Evolutionary conservation across 2,113 vertebrate genomes (phyloP).

Genomic region (Grantiella picta): DNA sequence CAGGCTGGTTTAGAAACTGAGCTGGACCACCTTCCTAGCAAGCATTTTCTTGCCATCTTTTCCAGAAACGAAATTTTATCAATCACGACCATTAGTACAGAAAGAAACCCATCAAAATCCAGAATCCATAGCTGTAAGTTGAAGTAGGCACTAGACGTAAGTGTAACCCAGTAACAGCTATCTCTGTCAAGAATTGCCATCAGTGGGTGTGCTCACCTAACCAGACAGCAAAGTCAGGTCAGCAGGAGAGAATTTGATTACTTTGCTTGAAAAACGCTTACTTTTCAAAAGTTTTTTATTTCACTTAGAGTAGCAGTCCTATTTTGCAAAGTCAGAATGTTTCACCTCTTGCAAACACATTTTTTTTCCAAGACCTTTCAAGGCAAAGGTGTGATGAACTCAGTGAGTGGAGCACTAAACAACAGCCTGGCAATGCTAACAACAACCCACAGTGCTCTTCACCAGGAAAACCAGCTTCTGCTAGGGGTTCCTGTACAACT

Average conservation of each 20-base stretch:
- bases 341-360: neutral
- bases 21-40: neutral
- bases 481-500: neutral
- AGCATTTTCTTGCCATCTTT: neutral
- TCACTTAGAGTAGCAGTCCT: neutral
- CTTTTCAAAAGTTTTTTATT: neutral
- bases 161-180: neutral
- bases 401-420: neutral
- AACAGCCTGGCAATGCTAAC: neutral
- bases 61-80: neutral
- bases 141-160: neutral
- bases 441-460: neutral
- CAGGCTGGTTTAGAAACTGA: neutral
- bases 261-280: neutral
- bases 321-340: neutral
- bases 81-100: neutral
- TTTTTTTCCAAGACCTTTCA: neutral
- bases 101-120: neutral
- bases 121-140: neutral
- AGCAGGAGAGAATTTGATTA: neutral
- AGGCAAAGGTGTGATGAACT: rapidly evolving
- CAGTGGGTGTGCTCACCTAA: neutral
- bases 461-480: neutral
- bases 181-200: neutral
- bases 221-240: neutral